phyloP scores from a whole-genome alignment of 1,140 invertebrate genomes.

The Glossosoma conforme region DNA sequence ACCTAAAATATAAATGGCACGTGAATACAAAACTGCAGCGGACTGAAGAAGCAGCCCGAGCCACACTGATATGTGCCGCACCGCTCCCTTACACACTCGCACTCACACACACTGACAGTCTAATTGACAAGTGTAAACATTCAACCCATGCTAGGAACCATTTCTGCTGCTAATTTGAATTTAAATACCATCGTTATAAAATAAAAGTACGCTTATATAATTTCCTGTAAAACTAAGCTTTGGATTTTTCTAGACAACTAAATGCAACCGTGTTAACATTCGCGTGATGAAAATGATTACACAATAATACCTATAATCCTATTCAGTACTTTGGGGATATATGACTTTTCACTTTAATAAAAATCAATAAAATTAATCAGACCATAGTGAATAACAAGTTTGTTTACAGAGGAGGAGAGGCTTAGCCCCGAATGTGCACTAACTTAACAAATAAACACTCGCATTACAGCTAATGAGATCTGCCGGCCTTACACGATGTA shows the following conservation, averaged over 20 bases:
- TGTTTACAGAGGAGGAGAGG: conserved; percentile 27
- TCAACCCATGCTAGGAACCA: conserved; percentile 51
- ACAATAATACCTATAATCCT: conserved; percentile 38
- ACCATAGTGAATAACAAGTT: conserved; percentile 31
- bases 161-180: conserved; percentile 51
- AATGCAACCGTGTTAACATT: conserved; percentile 43
- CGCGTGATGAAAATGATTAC: conserved; percentile 24
- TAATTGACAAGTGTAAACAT: conserved; percentile 53
- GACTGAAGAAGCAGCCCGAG: conserved; percentile 12
- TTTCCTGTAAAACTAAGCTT: conserved; percentile 48
- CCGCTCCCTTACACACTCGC: conserved; percentile 1
- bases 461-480: conserved; percentile 50
- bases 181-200: conserved; percentile 43
- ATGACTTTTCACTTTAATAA: conserved; percentile 31
- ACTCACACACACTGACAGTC: conserved; percentile 18
- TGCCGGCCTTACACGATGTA: conserved; percentile 73
- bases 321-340: conserved; percentile 46
- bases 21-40: conserved; percentile 41
- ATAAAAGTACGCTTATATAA: conserved; percentile 27
- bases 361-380: conserved; percentile 31
- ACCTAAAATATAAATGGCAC: conserved; percentile 54
- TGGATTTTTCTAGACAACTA: conserved; percentile 51
- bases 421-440: conserved; percentile 23
- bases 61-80: conserved; percentile 28
- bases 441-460: conserved; percentile 43